Evolutionary conservation across 2,888 invertebrate species (phyloP), one percentile per base, ranked within the genome.

Genomic region (Hirtodrosophila confusa): DNA sequence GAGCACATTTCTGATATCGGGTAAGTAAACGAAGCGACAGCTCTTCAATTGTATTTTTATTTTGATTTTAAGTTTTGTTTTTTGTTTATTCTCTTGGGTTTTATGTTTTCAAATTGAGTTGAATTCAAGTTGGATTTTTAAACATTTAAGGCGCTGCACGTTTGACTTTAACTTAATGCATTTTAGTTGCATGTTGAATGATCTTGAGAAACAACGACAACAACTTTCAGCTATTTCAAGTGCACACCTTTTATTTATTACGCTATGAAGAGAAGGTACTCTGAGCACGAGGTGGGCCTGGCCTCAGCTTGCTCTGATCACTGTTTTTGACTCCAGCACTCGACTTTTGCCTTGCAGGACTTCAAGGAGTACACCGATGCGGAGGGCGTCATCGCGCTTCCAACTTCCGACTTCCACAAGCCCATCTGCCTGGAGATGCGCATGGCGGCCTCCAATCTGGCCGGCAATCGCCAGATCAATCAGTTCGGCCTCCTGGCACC

Each of bases 301-400:
- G 35, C 11, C 17, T 27, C 45, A 44, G 36, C 51, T 31, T 27
- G 27, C n/a, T 17, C 27, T 6, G 31, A 9, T 36, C 11, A 12
- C 48, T 17, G 39, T 33, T 70, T 45, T 36, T 12, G n/a, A 17
- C 31, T 31, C 1, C 2, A 31, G 7, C 36, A 44, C 51, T 44
- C 51, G 41, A 33, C 53, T 24, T 55, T 10, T 64, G 48, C 48
- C 24, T 86, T 89, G 51, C 93, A 97, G 97, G 96, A 96, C 89
- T 97, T 95, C 93, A 97, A 96, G 93, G 97, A 97, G 91, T 96
- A 96, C 93, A 95, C 96, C 91, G 97, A 97, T 92, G 96, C 97
- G 65, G 97, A 97, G 93, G 96, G 96, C 91, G 93, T 97, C 88
- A 96, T 97, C 95, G 96, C 97, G 72, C 93, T 96, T 92, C 93